phyloP scores from a whole-genome alignment of 2,113 vertebrate genomes.

The Salvelinus namaycush region DNA sequence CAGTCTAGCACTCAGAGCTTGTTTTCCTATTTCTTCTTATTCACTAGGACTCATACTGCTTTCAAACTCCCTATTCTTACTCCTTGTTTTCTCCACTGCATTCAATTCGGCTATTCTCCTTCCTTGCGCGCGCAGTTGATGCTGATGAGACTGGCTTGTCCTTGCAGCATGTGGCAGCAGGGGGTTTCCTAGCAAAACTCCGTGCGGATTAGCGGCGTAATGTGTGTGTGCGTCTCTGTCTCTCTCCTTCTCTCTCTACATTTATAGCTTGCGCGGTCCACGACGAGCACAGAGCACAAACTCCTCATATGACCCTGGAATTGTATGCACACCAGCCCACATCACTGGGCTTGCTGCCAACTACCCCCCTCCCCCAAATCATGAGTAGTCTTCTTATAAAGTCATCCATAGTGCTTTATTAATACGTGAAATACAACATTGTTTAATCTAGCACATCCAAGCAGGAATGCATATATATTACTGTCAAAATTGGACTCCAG shows the following conservation, averaged over 20 bases:
- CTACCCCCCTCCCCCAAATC: too few species aligned
- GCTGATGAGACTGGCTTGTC: not conserved
- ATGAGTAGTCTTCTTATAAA: too few species aligned
- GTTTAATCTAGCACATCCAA: too few species aligned
- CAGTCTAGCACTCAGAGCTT: constrained; percentile 53
- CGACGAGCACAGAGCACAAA: not conserved
- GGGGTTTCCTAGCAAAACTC: not conserved
- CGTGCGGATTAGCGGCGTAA: too few species aligned
- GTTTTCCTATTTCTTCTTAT: constrained; percentile 6
- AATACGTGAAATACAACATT: too few species aligned
- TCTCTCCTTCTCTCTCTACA: not conserved
- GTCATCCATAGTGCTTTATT: too few species aligned
- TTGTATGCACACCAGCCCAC: too few species aligned
- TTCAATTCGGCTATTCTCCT: not conserved
- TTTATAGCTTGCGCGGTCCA: not conserved
- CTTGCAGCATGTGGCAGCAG: not conserved
- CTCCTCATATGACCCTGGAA: not conserved
- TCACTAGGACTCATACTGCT: constrained; percentile 59
- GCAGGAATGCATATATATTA: too few species aligned
- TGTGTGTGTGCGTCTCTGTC: not conserved
- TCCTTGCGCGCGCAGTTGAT: not conserved
- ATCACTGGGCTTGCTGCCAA: too few species aligned
- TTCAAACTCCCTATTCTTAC: constrained; percentile 35
- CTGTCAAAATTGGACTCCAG: too few species aligned
- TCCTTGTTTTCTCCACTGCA: not conserved